These are phyloP conservation scores for Anser brachyrhynchus DNA, from an alignment of 2,113 vertebrate species.

Conservation along the genomic window DNA sequence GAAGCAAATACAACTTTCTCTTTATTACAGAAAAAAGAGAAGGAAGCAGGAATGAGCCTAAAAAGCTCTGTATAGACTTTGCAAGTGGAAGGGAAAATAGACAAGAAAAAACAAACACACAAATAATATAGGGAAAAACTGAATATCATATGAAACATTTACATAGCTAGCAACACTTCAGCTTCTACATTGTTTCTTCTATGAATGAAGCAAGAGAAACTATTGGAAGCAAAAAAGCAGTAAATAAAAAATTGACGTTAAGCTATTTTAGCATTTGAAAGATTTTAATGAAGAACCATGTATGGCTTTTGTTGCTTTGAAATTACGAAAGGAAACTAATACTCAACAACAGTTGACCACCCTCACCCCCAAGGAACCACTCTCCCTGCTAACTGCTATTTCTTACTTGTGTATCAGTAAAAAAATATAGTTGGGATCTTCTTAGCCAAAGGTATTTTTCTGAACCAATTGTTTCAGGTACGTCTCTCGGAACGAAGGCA, in stretches of 20 bases:
- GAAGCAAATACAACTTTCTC: background rate
- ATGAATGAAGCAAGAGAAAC: background rate
- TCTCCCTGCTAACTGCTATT: background rate
- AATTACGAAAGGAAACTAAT: background rate
- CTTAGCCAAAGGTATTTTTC: constrained; percentile 90
- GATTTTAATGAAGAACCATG: background rate
- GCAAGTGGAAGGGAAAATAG: background rate
- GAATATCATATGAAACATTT: background rate
- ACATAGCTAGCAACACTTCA: background rate
- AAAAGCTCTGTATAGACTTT: background rate
- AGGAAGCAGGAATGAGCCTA: background rate
- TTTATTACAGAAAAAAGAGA: background rate
- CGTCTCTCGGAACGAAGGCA: constrained; percentile 87
- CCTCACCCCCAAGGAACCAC: background rate
- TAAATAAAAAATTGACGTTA: background rate
- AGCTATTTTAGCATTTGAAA: background rate
- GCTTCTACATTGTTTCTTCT: background rate
- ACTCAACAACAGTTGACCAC: background rate
- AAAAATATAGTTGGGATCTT: constrained; percentile 89
- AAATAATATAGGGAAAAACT: background rate
- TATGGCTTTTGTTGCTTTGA: background rate
- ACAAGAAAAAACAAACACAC: background rate
- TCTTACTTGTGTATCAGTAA: constrained; percentile 86
- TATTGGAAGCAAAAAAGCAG: background rate
- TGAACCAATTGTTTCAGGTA: constrained; percentile 78